phyloP scores from a whole-genome alignment of 2,797 vertebrate species.

The Sphenopsis melanotis region DNA sequence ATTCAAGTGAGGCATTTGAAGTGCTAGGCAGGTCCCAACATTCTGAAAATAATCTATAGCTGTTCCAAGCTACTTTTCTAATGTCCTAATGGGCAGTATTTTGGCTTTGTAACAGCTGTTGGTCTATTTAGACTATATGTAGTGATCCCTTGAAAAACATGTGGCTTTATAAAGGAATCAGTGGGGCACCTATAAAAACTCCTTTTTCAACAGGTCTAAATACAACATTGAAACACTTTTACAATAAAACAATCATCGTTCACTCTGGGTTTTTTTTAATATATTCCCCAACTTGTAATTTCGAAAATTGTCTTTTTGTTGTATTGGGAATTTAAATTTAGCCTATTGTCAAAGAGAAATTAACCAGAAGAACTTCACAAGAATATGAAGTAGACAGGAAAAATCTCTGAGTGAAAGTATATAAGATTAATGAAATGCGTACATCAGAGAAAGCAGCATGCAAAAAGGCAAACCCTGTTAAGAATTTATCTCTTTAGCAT shows the following conservation, averaged over 20 bases:
- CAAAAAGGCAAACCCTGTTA: background rate
- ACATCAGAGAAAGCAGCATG: background rate
- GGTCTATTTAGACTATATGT: background rate
- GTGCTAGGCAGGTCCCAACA: background rate
- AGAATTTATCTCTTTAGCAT: background rate
- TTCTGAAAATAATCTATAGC: background rate
- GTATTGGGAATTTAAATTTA: slow-evolving; percentile 48
- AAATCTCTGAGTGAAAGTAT: slow-evolving; percentile 11
- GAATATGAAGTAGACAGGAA: slow-evolving; percentile 20
- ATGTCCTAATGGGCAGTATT: background rate
- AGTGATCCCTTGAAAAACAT: slow-evolving; percentile 9
- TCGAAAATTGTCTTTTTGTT: background rate
- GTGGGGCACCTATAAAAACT: background rate
- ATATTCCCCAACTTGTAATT: background rate
- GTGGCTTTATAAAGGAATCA: background rate
- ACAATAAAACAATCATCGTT: background rate
- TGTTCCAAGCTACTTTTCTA: slow-evolving; percentile 29
- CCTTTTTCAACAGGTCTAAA: background rate
- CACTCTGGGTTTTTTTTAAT: background rate
- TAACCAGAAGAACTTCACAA: slow-evolving; percentile 37
- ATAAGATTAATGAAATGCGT: slow-evolving; percentile 20
- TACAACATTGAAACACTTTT: background rate
- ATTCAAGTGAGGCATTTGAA: background rate
- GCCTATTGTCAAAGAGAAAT: slow-evolving; percentile 39
- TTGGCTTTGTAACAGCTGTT: background rate